Conservation (phyloP, 2,113 vertebrate genomes). For the Gadus chalcogrammus region DNA sequence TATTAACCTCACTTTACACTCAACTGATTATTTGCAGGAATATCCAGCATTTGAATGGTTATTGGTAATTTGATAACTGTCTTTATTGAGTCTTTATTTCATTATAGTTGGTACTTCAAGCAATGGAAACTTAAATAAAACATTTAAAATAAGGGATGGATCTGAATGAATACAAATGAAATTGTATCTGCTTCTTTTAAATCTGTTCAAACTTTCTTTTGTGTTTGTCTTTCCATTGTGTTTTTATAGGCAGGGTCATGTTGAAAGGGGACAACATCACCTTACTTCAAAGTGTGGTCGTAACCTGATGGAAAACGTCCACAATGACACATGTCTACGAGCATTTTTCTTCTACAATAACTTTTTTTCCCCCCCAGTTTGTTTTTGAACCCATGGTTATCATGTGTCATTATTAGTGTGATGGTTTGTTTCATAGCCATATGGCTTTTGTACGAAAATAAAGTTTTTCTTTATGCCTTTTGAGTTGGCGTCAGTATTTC, state of each 20-base stretch:
- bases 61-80: too few relatives aligned
- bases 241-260: conserved; percentile 90
- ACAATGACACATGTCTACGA: not conserved
- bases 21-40: too few relatives aligned
- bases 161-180: too few relatives aligned
- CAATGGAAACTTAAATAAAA: too few relatives aligned
- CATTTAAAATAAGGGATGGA: too few relatives aligned
- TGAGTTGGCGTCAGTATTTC: not conserved
- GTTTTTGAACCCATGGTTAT: conserved; percentile 22
- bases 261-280: conserved; percentile 98
- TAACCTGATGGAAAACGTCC: conserved; percentile 55
- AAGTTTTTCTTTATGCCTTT: conserved; percentile 17
- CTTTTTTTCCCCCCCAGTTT: not conserved
- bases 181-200: too few relatives aligned
- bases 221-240: conserved; percentile 26
- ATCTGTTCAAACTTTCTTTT: not conserved
- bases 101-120: too few relatives aligned
- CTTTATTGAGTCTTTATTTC: too few relatives aligned
- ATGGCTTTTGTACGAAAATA: conserved; percentile 50
- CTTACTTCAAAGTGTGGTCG: conserved; percentile 91
- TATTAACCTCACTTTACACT: too few relatives aligned
- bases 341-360: not conserved
- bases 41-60: too few relatives aligned
- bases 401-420: conserved; percentile 42
- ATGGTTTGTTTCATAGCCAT: conserved; percentile 25